These are phyloP conservation scores for Carduelis carduelis DNA, from an alignment of 2,797 vertebrate species.

Conservation along the genomic window DNA sequence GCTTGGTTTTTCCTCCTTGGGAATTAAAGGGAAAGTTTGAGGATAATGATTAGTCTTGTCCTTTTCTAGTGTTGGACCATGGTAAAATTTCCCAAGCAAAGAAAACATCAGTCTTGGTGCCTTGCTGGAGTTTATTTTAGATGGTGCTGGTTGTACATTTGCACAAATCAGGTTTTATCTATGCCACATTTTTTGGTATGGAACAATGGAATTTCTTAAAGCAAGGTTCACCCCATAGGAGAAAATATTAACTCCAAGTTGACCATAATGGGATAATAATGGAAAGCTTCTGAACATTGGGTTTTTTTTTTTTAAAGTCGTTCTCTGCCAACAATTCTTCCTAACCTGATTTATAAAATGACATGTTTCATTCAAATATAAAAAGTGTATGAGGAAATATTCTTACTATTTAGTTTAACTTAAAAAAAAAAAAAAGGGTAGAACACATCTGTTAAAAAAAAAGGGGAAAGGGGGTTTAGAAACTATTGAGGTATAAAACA, in stretches of 20 bases:
- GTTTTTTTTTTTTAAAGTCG: not conserved
- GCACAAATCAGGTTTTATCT: not conserved
- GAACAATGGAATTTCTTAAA: not conserved
- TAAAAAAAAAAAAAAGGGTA: not conserved
- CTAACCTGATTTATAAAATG: not conserved
- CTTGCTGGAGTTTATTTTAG: not conserved
- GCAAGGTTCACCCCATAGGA: not conserved
- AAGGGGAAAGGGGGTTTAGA: fast-evolving
- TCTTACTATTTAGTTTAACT: not conserved
- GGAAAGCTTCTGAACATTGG: not conserved
- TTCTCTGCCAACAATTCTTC: not conserved
- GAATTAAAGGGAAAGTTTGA: not conserved
- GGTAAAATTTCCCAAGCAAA: not conserved
- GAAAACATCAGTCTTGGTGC: not conserved
- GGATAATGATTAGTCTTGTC: not conserved
- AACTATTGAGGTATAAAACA: not conserved
- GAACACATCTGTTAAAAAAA: not conserved
- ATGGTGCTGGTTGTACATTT: not conserved
- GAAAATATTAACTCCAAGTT: not conserved
- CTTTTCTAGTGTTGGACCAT: not conserved
- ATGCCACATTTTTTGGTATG: not conserved
- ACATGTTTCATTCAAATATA: not conserved
- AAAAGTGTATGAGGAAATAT: not conserved
- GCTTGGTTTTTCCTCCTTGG: not conserved
- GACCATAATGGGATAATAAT: not conserved